Conservation (phyloP, 2,113 vertebrate genomes). For the Peucedramus taeniatus region DNA sequence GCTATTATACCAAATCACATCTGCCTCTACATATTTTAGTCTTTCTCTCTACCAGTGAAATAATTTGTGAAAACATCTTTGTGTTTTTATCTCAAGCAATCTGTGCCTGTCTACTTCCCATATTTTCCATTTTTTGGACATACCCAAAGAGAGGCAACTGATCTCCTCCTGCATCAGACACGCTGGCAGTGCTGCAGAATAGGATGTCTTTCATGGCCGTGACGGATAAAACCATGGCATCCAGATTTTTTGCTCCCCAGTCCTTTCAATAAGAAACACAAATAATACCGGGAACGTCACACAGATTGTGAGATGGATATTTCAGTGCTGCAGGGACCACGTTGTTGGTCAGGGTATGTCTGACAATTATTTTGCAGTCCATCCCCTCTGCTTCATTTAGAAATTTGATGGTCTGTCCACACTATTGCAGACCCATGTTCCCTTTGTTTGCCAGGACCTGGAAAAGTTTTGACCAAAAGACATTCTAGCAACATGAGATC, state of each 20-base stretch:
- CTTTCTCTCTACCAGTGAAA: neutral
- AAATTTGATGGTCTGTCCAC: neutral
- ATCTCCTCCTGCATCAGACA: neutral
- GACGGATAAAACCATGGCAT: neutral
- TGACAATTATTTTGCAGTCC: neutral
- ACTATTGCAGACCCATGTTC: rapidly evolving
- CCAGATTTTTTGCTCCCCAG: neutral
- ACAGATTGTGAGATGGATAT: neutral
- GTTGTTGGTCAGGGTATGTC: rapidly evolving
- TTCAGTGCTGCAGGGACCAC: neutral
- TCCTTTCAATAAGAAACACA: neutral
- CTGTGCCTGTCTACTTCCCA: neutral
- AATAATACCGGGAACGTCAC: neutral
- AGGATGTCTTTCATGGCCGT: neutral
- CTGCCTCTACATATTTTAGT: neutral
- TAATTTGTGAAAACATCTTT: neutral
- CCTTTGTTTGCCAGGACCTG: neutral
- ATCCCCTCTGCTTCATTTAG: neutral
- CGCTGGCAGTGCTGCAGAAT: neutral
- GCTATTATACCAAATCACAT: neutral
- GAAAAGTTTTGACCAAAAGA: neutral
- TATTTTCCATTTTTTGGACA: neutral
- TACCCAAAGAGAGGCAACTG: neutral
- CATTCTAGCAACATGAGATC: neutral
- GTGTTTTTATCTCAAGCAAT: neutral